Conservation (phyloP, 1,140 invertebrate species). For the Pomacea maculata region DNA sequence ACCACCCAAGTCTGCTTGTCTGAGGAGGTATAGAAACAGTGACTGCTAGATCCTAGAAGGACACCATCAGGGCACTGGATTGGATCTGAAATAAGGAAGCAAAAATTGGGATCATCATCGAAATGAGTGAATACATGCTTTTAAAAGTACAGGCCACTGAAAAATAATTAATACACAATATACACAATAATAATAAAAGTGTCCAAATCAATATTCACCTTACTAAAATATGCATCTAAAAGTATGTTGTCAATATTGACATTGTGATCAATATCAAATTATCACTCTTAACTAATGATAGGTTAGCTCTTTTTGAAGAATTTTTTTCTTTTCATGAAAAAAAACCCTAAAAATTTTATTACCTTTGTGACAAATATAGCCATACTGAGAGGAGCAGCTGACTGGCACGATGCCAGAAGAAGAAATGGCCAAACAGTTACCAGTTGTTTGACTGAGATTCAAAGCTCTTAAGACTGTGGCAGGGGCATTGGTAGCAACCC, state of each 20-base stretch:
- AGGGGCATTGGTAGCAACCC: not conserved
- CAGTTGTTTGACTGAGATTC: not conserved
- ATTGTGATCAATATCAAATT: not conserved
- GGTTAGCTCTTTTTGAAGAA: too few species aligned
- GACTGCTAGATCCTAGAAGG: not conserved
- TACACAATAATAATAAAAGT: not conserved
- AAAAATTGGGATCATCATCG: not conserved
- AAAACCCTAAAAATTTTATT: too few species aligned
- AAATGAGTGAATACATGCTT: not conserved
- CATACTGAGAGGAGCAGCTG: not conserved
- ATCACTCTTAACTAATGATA: too few species aligned
- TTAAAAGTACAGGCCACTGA: not conserved
- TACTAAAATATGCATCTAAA: not conserved
- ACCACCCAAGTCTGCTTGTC: not conserved
- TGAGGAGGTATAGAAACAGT: constrained; percentile 1
- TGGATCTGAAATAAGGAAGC: not conserved
- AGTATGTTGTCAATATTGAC: not conserved
- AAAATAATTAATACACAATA: not conserved
- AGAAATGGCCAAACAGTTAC: constrained; percentile 11
- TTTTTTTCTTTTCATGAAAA: too few species aligned
- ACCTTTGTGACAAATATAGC: constrained; percentile 12
- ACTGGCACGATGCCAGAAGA: not conserved
- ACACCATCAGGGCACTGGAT: constrained; percentile 1
- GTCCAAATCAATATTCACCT: not conserved
- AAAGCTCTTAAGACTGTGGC: constrained; percentile 4